These are phyloP conservation scores for Enteromius treurensis DNA, from an alignment of 2,797 vertebrate species.

Conservation along the genomic window DNA sequence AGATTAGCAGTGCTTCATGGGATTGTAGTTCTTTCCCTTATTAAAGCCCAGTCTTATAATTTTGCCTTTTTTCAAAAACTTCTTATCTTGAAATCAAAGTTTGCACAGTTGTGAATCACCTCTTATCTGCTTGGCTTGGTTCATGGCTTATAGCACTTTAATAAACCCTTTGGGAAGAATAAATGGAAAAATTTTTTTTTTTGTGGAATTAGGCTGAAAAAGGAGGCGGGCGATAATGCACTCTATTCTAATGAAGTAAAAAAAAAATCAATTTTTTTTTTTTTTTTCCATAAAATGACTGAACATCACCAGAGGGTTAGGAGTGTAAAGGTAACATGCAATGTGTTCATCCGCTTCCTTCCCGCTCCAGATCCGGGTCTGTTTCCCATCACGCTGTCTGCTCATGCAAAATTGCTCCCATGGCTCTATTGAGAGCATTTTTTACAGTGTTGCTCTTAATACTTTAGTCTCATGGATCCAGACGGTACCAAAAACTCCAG, in stretches of 20 bases:
- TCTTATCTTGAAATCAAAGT: background rate
- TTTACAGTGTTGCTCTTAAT: conserved; percentile 19
- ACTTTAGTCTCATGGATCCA: conserved; percentile 32
- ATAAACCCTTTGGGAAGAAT: background rate
- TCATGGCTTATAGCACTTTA: background rate
- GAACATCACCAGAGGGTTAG: background rate
- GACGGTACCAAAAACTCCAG: conserved; percentile 4
- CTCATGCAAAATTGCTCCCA: conserved; percentile 25
- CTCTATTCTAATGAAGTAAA: background rate
- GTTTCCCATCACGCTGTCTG: conserved; percentile 37
- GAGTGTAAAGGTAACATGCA: background rate
- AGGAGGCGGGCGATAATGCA: background rate
- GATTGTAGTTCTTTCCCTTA: background rate
- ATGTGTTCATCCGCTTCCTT: conserved; percentile 4
- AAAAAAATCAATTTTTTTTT: no score
- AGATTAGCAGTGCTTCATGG: background rate
- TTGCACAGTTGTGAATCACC: background rate
- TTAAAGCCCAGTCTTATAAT: background rate
- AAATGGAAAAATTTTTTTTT: background rate
- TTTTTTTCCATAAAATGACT: background rate
- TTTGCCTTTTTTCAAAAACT: background rate
- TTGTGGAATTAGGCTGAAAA: background rate
- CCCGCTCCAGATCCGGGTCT: background rate
- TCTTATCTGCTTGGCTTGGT: background rate
- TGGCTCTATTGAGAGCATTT: conserved; percentile 23